Evolutionary conservation across 2,888 invertebrate species (phyloP), one percentile per base, ranked within the genome.

Genomic region (Cyaniris semiargus): DNA sequence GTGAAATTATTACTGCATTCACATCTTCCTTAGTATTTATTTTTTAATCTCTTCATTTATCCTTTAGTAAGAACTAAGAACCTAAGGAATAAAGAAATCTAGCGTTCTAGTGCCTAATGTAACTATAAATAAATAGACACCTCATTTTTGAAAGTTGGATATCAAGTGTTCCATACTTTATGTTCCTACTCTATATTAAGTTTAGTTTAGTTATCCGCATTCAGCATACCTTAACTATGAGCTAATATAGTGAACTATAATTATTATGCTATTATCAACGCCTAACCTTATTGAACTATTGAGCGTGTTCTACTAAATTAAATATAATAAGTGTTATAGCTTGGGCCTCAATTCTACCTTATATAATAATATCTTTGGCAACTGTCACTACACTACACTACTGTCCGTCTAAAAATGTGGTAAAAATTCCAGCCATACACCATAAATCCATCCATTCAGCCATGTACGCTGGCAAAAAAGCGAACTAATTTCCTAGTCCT

Each of bases 161-260:
- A 53, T 53, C 18, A 66, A 66, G 5, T 66, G 66, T 18, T 31
- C 10, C 27, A 5, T 15, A 66, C 27, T 27, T 27, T 23, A 13
- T 23, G 21, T 66, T 27, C 5, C 18, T 27, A 31, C 27, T 66
- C 66, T 66, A 31, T 27, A 66, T 18, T 66, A 66, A 66, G 23
- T 23, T 60, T 3, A 58, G n/a, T 27, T 66, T 66, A 21, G 66
- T 15, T 66, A 66, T 31, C 66, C 66, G 66, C 66, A 66, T 66
- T 66, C 66, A 66, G 66, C 66, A 66, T 66, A 66, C 66, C 66
- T 66, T 66, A 13, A 66, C 66, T 66, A 66, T 66, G 66, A 66
- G 66, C 27, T 31, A 66, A 66, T 60, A 21, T 27, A 27, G 66
- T 66, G 13, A 66, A 66, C 66, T 66, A 66, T 66, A 66, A 66